Evolutionary conservation across 2,113 vertebrate species (phyloP).

Genomic region (Centropus bengalensis): DNA sequence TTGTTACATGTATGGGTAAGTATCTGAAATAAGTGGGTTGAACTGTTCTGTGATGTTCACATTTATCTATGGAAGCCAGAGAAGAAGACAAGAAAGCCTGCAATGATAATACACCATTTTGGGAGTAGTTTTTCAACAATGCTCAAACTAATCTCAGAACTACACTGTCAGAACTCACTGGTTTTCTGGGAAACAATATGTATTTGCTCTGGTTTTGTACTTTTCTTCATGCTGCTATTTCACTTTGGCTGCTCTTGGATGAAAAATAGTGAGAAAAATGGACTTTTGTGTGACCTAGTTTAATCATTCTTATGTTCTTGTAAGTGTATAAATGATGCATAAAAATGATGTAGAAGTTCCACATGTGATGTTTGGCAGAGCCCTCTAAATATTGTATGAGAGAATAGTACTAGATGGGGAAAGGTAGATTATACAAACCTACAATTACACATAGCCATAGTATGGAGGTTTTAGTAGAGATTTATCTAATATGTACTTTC

Average conservation of each 20-base stretch:
- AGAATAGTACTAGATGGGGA: not conserved
- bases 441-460: not conserved
- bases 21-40: not conserved
- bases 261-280: not conserved
- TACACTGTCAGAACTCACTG: not conserved
- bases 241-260: not conserved
- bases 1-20: not conserved
- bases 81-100: not conserved
- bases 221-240: not conserved
- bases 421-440: not conserved
- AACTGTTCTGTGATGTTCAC: not conserved
- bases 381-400: not conserved
- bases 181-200: not conserved
- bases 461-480: not conserved
- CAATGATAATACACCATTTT: not conserved
- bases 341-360: not conserved
- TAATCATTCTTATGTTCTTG: not conserved
- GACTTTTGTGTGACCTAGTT: not conserved
- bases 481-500: not conserved
- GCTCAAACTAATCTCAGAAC: not conserved
- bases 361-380: not conserved
- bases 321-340: not conserved
- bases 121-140: not conserved
- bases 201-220: not conserved
- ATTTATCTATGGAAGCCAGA: not conserved